Evolutionary conservation across 2,797 vertebrate genomes (phyloP).

Genomic region (Zalophus californianus): DNA sequence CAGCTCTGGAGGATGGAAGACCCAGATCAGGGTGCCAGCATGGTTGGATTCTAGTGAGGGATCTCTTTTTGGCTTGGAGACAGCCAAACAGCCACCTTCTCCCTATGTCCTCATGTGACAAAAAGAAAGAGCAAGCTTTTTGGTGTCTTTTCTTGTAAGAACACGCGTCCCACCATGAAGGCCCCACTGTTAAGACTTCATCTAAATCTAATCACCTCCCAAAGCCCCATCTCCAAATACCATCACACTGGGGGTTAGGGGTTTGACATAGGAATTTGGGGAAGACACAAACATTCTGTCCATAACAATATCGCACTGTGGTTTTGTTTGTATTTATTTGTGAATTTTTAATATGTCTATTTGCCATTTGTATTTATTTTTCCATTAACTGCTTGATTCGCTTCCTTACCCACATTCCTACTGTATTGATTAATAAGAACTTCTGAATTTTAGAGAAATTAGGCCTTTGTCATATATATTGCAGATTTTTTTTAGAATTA

Average conservation of each 20-base stretch:
- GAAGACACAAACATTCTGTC: background rate
- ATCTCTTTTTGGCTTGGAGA: background rate
- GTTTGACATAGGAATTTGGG: background rate
- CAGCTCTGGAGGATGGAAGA: background rate
- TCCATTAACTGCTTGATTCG: background rate
- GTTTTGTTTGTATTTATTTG: background rate
- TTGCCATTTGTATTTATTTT: background rate
- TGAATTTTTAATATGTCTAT: background rate
- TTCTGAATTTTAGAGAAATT: slow-evolving; percentile 7
- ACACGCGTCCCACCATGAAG: background rate
- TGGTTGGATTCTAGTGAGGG: background rate
- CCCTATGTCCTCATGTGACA: background rate
- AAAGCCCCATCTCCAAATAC: background rate
- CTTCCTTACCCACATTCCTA: background rate
- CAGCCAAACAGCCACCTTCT: background rate
- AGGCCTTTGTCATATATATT: background rate
- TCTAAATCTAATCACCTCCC: background rate
- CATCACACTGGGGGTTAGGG: background rate
- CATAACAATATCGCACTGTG: background rate
- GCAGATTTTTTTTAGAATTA: background rate
- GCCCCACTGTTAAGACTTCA: background rate
- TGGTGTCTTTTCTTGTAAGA: background rate
- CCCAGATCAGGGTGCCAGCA: background rate
- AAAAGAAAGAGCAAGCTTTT: background rate
- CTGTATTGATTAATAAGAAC: background rate